Base-by-base conservation (phyloP, 1,140 invertebrate genomes). In the Ips nitidus region DNA sequence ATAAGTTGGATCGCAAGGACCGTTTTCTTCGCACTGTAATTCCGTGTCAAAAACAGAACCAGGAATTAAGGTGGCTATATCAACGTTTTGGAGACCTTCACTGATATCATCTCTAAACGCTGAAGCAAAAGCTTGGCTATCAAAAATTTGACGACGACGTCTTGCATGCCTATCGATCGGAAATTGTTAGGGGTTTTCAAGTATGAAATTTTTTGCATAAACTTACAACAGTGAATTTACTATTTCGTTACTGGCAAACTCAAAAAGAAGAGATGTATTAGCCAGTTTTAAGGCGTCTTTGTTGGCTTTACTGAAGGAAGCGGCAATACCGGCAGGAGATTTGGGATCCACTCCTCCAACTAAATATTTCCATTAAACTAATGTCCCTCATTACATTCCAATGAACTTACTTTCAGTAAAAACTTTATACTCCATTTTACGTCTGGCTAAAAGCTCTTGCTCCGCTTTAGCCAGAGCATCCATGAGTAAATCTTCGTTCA, bases 241-340 rank as follows among this genome's bases (percentile, higher is more conserved):
- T 6, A 95, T 88, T 81, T 94, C 92, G 72, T 91, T 90, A 1
- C 93, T 94, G 0, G 93, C 91, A 71, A 93, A 88, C 79, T 97
- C 94, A 58, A 91, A 90, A 64, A 96, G 85, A 7, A 95, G 83
- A 0, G 94, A 96, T 1, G 91, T 89, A 74, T 97, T 96, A 2
- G 93, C 92, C 4, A 95, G 79, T 40, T 89, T 83, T 1, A 95
- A 78, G 3, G 94, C 92, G 68, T 92, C 89, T 77, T 88, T 86
- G 77, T 92, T 95, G 1, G 94, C 92, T 74, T 94, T 92, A 50
- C 91, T 93, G 81, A 95, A 94, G 4, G 92, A 93, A 1, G 91
- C 93, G 8, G 92, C 92, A 0, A 89, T 93, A 3, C 93, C 93
- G 8, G 88, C 85, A 3, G 93, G 88, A 1, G 93, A 95, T 76